Base-by-base conservation (phyloP, 2,888 invertebrate species). In the Suillia variegata region DNA sequence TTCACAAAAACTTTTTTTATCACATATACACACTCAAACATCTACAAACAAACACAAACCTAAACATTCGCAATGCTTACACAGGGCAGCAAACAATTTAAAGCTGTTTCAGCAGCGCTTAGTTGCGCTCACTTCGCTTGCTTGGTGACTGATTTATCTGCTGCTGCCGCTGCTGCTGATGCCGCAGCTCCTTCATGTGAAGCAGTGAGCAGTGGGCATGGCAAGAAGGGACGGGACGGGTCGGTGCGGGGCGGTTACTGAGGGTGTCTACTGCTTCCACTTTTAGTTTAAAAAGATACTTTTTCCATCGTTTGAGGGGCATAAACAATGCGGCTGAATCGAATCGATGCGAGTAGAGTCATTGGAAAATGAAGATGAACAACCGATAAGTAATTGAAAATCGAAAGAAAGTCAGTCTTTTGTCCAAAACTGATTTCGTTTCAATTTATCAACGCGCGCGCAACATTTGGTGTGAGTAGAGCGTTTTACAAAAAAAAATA, bases 81-180 rank as follows among this genome's bases (percentile, higher is more conserved):
- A 61, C 45, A 59, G 54, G 48, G 48, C 61, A 34, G 21, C 54
- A 47, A 64, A 58, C 48, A 60, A 58, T 58, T 62, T 62, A 42
- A 61, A 60, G 56, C 54, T 54, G 45, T 55, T 54, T n/a, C 26
- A 6, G 26, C 10, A 10, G 26, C 56, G 49, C 49, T 8, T 5
- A 2, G 21, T n/a, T 3, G 10, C 21, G 1, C 1, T 48, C 48
- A 20, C 22, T 3, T 22, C 21, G 1, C 1, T 48, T 20, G 48
- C 48, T 1, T 20, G 48, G 10, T 12, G n/a, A 38, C 38, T 38
- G 38, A 38, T 38, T 38, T 38, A 38, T 38, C 38, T 38, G 26
- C 26, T 5, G 26, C 10, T 26, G 26, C 26, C 26, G 5, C 26
- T n/a, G n/a, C n/a, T n/a, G n/a, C n/a, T n/a, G n/a, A n/a, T n/a